A percentile compares a stretch with the other conserved stretches of the same genome.
Conservation (phyloP, 1,140 invertebrate genomes). For the Sitophilus oryzae region DNA sequence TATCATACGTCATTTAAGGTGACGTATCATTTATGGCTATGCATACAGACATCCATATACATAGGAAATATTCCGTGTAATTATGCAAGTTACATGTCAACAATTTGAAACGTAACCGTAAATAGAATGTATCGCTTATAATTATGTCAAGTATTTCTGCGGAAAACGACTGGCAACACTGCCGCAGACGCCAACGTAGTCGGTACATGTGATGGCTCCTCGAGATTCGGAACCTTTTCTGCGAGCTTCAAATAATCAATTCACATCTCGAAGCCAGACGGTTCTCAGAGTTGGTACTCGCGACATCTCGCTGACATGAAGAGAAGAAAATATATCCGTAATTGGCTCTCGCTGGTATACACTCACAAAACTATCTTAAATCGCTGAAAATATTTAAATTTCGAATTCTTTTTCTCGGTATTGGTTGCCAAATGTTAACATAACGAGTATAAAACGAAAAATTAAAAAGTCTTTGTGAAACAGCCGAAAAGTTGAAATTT, state of each 20-base stretch:
- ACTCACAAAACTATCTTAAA: conserved; percentile 14
- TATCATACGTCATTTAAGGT: too few species aligned
- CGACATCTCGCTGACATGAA: conserved; percentile 10
- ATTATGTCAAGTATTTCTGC: neutral
- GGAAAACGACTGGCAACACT: neutral
- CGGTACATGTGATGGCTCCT: conserved; percentile 9
- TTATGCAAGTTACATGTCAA: neutral
- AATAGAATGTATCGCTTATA: neutral
- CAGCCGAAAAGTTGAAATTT: too few species aligned
- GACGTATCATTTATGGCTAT: too few species aligned
- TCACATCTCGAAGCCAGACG: conserved; percentile 13
- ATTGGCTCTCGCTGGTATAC: conserved; percentile 7
- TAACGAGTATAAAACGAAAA: too few species aligned
- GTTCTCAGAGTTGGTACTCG: conserved; percentile 1
- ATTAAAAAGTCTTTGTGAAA: too few species aligned
- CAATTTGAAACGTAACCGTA: neutral
- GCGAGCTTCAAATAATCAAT: conserved; percentile 15
- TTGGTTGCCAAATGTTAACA: neutral
- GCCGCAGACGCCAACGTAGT: conserved; percentile 8
- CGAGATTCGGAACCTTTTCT: conserved; percentile 9
- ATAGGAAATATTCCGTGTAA: too few species aligned
- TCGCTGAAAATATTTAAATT: conserved; percentile 15
- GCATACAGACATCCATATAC: too few species aligned
- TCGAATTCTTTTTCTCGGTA: conserved; percentile 1
- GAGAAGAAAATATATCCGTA: conserved; percentile 8